phyloP scores from a whole-genome alignment of 2,113 vertebrate genomes.

The Gambusia holbrooki region DNA sequence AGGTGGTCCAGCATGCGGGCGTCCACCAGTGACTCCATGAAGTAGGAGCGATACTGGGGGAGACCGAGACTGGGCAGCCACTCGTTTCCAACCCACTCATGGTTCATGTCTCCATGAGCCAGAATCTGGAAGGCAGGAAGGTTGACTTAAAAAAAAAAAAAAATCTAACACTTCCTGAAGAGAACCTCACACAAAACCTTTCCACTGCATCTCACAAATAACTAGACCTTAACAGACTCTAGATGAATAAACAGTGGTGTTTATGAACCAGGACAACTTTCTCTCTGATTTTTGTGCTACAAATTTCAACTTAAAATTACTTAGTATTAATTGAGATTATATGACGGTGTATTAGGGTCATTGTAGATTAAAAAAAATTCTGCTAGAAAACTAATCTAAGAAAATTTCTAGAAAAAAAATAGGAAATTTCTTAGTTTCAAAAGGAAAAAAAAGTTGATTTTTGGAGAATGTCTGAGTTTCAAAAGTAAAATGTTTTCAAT shows the following conservation, averaged over 20 bases:
- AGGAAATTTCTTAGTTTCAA: no score
- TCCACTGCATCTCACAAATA: background rate
- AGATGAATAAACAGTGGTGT: background rate
- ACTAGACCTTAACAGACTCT: background rate
- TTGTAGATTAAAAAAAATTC: no score
- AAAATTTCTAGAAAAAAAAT: no score
- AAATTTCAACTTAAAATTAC: no score
- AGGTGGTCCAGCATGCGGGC: conserved; percentile 94
- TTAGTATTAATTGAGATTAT: background rate
- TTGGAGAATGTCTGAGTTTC: no score
- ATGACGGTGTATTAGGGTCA: no score
- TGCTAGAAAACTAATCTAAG: no score
- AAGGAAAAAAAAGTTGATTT: no score
- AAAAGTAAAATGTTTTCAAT: no score
- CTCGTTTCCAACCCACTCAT: conserved; percentile 95
- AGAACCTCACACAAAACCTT: background rate
- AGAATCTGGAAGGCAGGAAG: conserved; percentile 81
- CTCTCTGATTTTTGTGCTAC: no score
- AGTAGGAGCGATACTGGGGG: conserved; percentile 94
- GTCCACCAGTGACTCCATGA: conserved; percentile 95
- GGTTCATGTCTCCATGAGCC: conserved; percentile 95
- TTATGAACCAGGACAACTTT: no score
- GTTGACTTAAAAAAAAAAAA: background rate
- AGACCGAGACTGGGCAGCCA: conserved; percentile 93
- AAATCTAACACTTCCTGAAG: no score